Evolutionary conservation across 2,797 vertebrate species (phyloP), one percentile per base, ranked within the genome.

Genomic region (Poeciliopsis presidionis): DNA sequence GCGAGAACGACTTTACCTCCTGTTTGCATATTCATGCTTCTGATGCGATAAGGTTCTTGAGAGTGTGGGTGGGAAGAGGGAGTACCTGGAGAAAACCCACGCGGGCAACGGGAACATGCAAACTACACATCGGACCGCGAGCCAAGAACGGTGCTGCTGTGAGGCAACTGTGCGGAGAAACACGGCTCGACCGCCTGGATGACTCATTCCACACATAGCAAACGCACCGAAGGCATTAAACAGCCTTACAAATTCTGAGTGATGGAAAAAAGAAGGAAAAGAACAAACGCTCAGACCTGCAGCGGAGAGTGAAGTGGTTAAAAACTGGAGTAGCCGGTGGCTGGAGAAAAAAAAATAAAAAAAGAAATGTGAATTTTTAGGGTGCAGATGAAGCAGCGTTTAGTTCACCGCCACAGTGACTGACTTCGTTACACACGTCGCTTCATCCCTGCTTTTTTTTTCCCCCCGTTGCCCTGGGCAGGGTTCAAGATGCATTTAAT

Each of bases 21-120:
- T n/a, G 36, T 41, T 55, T 36, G 49, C 28, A 49, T 53, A 22
- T 73, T 67, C 20, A 41, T 67, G 22, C 22, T 69, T 43, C 65
- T 69, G 65, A 22, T 14, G 65, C 39, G 72, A 8, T 16, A 14
- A 43, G 18, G 6, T 12, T 28, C 43, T 28, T 74, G n/a, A 13
- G 36, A 41, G 18, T 13, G 33, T 73, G 30, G 30, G 30, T 33
- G 71, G 71, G 7, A 53, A 25, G 63, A 67, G 41, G 63, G 63
- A 41, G 39, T 43, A 67, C 36, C 63, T 67, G 63, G 63, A 67
- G 30, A 39, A 55, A 53, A 55, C 72, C 49, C 72, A 73, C 72
- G 13, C 72, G 7, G 49, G 33, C 30, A 47, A 41, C 3, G 20
- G 16, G 22, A 73, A 55, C 72, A 73, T 14, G 33, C 33, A 39